Conservation (phyloP, 2,797 vertebrate genomes). For the Synanceia verrucosa region DNA sequence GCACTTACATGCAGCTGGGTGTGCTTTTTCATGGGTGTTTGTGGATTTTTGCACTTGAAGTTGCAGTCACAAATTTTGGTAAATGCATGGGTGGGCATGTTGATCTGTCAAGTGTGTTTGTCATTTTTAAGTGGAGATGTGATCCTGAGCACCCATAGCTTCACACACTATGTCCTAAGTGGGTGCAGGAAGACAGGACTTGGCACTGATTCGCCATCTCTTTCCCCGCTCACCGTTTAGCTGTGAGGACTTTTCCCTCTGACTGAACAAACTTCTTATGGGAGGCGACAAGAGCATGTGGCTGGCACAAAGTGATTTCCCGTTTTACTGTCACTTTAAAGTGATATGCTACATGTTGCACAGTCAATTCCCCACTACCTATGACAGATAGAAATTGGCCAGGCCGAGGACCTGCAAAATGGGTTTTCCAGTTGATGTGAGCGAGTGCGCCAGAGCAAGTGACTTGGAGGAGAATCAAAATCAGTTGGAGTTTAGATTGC, state of each 20-base stretch:
- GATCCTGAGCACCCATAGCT: background rate
- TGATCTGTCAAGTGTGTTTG: background rate
- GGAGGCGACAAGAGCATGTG: slow-evolving; percentile 74
- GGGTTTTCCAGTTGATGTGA: slow-evolving; percentile 78
- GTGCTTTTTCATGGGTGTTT: too few species aligned
- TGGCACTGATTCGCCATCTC: slow-evolving; percentile 57
- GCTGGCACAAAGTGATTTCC: slow-evolving; percentile 76
- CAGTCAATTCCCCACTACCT: slow-evolving; percentile 75
- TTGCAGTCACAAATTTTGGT: background rate
- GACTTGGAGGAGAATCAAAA: slow-evolving; percentile 59
- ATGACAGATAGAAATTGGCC: slow-evolving; percentile 80
- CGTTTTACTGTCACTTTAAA: slow-evolving; percentile 76
- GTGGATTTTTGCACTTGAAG: background rate
- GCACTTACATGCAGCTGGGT: background rate
- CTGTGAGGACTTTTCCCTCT: slow-evolving; percentile 71
- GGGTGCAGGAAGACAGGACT: slow-evolving; percentile 42
- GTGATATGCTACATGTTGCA: slow-evolving; percentile 77
- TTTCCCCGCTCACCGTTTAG: slow-evolving; percentile 62
- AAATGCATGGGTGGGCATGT: background rate
- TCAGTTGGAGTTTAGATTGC: slow-evolving; percentile 55
- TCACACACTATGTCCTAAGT: slow-evolving; percentile 23
- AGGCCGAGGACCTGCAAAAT: slow-evolving; percentile 67
- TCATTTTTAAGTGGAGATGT: slow-evolving; percentile 4
- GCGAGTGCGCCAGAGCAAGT: slow-evolving; percentile 55
- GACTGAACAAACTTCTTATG: slow-evolving; percentile 79